Evolutionary conservation across 2,113 vertebrate genomes (phyloP).

Genomic region (Neotragus moschatus): DNA sequence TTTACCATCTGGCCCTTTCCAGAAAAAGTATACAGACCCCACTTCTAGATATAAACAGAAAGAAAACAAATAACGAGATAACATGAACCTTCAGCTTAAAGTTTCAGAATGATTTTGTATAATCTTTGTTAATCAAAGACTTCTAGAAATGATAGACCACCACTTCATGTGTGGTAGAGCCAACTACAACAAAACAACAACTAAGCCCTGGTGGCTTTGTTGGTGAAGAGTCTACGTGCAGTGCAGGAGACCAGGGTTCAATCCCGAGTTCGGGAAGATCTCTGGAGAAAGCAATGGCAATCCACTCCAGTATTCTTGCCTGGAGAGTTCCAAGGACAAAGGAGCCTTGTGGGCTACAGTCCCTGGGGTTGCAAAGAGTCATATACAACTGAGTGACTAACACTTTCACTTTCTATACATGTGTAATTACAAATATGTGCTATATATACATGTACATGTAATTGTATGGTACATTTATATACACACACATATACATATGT

Average conservation of each 20-base stretch:
- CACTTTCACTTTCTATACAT: background rate
- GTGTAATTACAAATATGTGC: background rate
- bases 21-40: background rate
- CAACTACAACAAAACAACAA: background rate
- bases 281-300: background rate
- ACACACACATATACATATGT: background rate
- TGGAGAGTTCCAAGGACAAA: background rate
- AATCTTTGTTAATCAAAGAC: background rate
- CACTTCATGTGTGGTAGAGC: background rate
- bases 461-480: background rate
- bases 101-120: background rate
- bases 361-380: background rate
- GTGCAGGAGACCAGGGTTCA: background rate
- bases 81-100: background rate
- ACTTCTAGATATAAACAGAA: background rate
- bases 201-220: background rate
- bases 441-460: background rate
- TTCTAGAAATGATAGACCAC: background rate
- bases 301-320: background rate
- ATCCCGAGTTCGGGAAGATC: accelerated
- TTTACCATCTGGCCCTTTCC: background rate
- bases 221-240: background rate
- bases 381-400: background rate
- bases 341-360: background rate
- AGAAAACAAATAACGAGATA: background rate